Base-by-base conservation (phyloP, 2,888 invertebrate genomes). In the Gymnosoma rotundatum region DNA sequence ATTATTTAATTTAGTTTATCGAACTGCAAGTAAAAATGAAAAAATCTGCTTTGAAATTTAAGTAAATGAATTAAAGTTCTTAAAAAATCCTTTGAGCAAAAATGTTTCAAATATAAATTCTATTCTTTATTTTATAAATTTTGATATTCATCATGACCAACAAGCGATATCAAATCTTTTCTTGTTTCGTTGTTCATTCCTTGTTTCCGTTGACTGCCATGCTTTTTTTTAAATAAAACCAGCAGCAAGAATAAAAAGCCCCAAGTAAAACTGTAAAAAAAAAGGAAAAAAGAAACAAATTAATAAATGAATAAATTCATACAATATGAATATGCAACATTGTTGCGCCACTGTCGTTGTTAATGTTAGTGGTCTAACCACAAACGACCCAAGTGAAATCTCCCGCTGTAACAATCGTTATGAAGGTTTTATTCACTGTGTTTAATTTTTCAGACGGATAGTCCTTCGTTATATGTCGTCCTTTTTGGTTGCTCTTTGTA, bases 401-500 rank as follows among this genome's bases (percentile, higher is more conserved):
- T 81, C 79, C 66, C 79, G 79, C 82, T 82, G 83, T 79, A 82
- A 82, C 73, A 83, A 79, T 67, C 81, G 72, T 86, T 79, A 76
- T 75, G 86, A 72, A 32, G 73, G 63, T 69, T 78, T 86, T 76
- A 76, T 82, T 78, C 73, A 86, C 73, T 58, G 50, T 76, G 81
- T 25, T 83, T 66, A 60, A 64, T 58, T 63, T 61, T 54, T 74
- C 16, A 63, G 20, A 70, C 54, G 48, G 56, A 45, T 54, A 21
- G 56, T 69, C 69, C 63, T 61, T 72, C 52, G 48, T 48, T 74
- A 32, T 73, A 58, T 63, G 36, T 42, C 48, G 78, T 75, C 78
- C 69, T 67, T 72, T 83, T 67, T 69, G 38, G 66, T 75, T 38
- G 50, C 75, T 79, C 66, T 45, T 50, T 58, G 54, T 66, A 58